Base-by-base conservation (phyloP, 2,888 invertebrate genomes). In the Parelbella ahira region DNA sequence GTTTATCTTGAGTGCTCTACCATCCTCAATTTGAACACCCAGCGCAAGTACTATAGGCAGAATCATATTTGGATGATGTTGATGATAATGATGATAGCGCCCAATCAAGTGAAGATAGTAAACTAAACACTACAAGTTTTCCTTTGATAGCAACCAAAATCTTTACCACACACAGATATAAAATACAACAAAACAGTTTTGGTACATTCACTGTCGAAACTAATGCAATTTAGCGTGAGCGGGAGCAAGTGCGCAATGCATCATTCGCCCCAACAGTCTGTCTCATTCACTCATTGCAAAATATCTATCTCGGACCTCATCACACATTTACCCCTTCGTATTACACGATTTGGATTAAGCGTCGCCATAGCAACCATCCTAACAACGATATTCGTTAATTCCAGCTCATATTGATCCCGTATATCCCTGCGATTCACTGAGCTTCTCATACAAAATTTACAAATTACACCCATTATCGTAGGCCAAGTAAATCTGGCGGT, bases 161-260 rank as follows among this genome's bases (percentile, higher is more conserved):
- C n/a, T n/a, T n/a, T n/a, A n/a, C n/a, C n/a, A n/a, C n/a, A n/a
- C n/a, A 12, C 10, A 28, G 20, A 37, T n/a, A n/a, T 20, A 19
- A 11, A 37, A 13, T 4, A 23, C 29, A 21, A 12, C 8, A 3
- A 37, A 21, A 30, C 7, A 20, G 11, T 18, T 44, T 19, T 10
- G 12, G 23, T 21, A 19, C 20, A 8, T 30, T 25, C 61, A 70
- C 67, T 68, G 58, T 64, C 63, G 63, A 59, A 57, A 56, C 65
- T 77, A 82, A 82, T 83, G 77, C 80, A 84, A 82, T 83, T 81
- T 77, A 69, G 63, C 67, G 33, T 28, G 64, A 60, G 65, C 71
- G 60, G 49, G 57, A 61, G 62, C 68, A 69, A 78, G 63, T 71
- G 70, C 63, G 64, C 69, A 66, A 56, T 78, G 76, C 73, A 78